Percentiles rank a stretch among this genome's conserved stretches.
Evolutionary conservation across 2,888 invertebrate genomes (phyloP).

Genomic region (Coleophora deauratella): DNA sequence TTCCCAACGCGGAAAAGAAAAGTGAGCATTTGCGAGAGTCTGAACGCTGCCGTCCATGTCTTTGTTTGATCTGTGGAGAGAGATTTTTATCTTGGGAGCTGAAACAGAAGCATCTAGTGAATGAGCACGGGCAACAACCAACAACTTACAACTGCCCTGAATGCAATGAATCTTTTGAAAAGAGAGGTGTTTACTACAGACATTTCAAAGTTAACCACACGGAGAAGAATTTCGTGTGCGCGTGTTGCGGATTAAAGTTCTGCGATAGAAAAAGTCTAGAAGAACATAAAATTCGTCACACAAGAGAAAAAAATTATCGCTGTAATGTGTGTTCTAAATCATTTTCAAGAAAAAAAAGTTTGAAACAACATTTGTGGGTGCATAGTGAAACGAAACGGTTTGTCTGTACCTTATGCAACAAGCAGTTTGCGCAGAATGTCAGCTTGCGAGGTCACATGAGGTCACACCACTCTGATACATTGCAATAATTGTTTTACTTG

Average conservation of each 20-base stretch:
- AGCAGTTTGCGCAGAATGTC: constrained; percentile 54
- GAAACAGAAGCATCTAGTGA: constrained; percentile 44
- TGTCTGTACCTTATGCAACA: constrained; percentile 42
- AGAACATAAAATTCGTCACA: constrained; percentile 62
- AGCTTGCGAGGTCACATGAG: constrained; percentile 50
- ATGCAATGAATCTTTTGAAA: constrained; percentile 34
- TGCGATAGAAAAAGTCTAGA: constrained; percentile 34
- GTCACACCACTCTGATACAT: constrained; percentile 29
- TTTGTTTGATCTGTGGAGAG: constrained; percentile 46
- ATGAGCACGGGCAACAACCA: constrained; percentile 34
- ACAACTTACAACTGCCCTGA: constrained; percentile 44
- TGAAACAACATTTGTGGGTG: constrained; percentile 58
- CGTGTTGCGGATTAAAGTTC: constrained; percentile 47
- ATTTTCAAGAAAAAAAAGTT: constrained; percentile 61
- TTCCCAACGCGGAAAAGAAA: constrained; percentile 35
- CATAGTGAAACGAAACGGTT: constrained; percentile 52
- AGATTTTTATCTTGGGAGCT: constrained; percentile 53
- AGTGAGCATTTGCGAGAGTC: constrained; percentile 38
- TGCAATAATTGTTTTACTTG: no score
- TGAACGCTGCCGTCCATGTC: constrained; percentile 44
- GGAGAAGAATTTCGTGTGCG: constrained; percentile 39
- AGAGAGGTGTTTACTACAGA: constrained; percentile 41
- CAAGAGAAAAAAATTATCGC: constrained; percentile 55
- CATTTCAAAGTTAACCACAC: constrained; percentile 49
- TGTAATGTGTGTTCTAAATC: constrained; percentile 63